Conservation (phyloP, 2,888 invertebrate genomes). For the Lasioglossum oenotherae region DNA sequence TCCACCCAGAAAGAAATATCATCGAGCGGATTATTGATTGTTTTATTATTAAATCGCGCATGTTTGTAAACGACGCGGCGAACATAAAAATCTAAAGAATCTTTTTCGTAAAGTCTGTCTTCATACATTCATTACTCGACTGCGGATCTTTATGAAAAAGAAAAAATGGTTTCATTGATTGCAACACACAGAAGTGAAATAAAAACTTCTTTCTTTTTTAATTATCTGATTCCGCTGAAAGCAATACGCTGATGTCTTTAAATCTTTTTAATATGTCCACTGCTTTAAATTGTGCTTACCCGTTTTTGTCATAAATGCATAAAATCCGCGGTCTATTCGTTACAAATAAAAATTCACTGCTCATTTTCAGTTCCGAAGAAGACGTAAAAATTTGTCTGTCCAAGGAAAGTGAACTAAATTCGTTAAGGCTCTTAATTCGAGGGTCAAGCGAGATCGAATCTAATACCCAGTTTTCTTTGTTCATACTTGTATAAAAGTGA, state of each 20-base stretch:
- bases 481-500: not conserved
- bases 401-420: not conserved
- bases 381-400: not conserved
- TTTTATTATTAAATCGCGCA: not conserved
- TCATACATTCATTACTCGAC: not conserved
- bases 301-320: no score
- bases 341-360: not conserved
- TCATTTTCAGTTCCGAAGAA: not conserved
- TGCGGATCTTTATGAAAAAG: no score
- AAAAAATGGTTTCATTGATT: no score
- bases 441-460: not conserved
- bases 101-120: no score
- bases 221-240: no score
- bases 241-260: no score
- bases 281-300: no score
- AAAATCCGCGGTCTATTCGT: not conserved
- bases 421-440: not conserved
- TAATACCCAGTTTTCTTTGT: not conserved
- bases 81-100: not conserved
- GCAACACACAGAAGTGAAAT: no score
- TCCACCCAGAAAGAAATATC: not conserved
- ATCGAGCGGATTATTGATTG: fast-evolving
- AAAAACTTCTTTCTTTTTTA: no score
- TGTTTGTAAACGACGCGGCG: not conserved
- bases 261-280: no score